A percentile compares a stretch with the other conserved stretches of the same genome.
Conservation (phyloP, 2,113 vertebrate genomes). For the Syngnathus scovelli region DNA sequence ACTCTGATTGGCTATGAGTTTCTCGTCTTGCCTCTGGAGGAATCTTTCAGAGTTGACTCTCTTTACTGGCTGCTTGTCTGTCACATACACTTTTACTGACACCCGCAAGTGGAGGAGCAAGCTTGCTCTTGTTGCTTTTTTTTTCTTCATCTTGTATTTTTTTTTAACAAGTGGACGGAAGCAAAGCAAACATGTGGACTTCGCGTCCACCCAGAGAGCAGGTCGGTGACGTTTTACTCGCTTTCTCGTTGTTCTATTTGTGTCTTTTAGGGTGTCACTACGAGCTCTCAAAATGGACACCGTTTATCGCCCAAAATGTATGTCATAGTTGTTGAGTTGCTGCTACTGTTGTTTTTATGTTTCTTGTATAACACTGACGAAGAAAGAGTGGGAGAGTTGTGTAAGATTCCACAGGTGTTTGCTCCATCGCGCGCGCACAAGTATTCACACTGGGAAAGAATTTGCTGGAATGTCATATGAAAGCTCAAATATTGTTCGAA, state of each 20-base stretch:
- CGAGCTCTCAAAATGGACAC: neutral
- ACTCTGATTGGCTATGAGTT: conserved; percentile 48
- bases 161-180: conserved; percentile 12
- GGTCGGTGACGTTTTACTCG: conserved; percentile 50
- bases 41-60: conserved; percentile 48
- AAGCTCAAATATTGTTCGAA: conserved; percentile 3
- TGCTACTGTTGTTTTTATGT: neutral
- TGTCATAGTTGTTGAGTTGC: neutral
- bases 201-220: conserved; percentile 50
- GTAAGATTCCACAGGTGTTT: conserved; percentile 15
- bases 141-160: too few relatives aligned
- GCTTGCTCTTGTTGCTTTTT: neutral
- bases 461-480: conserved; percentile 41
- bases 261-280: conserved; percentile 11
- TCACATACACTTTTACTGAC: conserved; percentile 8
- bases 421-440: conserved; percentile 3
- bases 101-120: conserved; percentile 1
- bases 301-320: neutral
- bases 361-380: neutral
- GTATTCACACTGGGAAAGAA: conserved; percentile 15
- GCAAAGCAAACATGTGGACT: conserved; percentile 45
- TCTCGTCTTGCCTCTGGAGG: conserved; percentile 35
- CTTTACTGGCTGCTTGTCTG: conserved; percentile 6
- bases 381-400: neutral
- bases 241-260: conserved; percentile 38